phyloP scores from a whole-genome alignment of 2,113 vertebrate genomes.

The Hydrochoerus hydrochaeris region DNA sequence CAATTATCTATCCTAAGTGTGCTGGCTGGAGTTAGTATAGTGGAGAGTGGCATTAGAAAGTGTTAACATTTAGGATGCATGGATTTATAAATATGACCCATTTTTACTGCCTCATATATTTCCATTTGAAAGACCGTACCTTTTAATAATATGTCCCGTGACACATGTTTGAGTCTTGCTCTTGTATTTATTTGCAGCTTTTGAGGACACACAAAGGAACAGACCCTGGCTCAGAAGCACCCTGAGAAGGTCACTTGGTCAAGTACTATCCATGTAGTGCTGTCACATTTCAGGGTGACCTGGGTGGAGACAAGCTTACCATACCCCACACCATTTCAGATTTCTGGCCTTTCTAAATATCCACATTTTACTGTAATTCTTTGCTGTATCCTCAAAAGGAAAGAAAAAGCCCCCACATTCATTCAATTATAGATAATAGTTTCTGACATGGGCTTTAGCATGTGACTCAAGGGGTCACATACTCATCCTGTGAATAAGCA shows the following conservation, averaged over 20 bases:
- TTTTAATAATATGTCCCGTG: neutral
- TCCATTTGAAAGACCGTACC: neutral
- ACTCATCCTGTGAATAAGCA: neutral
- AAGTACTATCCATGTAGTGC: fast-evolving
- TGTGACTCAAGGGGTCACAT: neutral
- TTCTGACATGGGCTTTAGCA: neutral
- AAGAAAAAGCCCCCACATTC: neutral
- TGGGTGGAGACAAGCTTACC: neutral
- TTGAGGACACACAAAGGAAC: neutral
- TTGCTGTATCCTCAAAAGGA: neutral
- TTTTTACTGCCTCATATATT: neutral
- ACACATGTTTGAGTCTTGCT: neutral
- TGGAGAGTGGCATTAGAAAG: neutral
- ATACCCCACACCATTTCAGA: neutral
- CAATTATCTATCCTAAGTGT: neutral
- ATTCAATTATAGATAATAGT: neutral
- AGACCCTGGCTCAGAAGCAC: neutral
- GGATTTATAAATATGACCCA: neutral
- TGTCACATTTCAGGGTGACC: fast-evolving
- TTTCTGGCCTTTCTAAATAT: neutral
- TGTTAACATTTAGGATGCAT: neutral
- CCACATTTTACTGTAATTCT: neutral
- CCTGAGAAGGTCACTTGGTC: neutral
- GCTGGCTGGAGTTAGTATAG: neutral
- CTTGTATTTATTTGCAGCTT: neutral